phyloP scores from a whole-genome alignment of 1,140 invertebrate species.

The Brachionus calyciflorus region DNA sequence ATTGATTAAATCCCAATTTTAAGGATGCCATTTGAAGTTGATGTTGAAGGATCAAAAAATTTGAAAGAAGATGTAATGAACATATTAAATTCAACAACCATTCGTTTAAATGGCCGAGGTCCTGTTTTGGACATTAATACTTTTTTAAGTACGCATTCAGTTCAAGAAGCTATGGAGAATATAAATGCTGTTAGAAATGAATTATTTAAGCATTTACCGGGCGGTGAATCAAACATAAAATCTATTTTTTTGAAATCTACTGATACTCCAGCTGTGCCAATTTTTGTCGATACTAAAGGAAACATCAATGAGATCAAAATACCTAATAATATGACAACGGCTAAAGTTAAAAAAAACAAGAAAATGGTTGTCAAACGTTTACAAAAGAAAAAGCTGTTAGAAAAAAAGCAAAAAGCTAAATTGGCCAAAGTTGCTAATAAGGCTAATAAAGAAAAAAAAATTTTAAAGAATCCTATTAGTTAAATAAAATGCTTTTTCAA shows the following conservation, averaged over 20 bases:
- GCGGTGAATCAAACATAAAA: conserved; percentile 39
- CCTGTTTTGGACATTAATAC: conserved; percentile 27
- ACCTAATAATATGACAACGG: conserved; percentile 40
- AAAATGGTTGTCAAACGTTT: conserved; percentile 18
- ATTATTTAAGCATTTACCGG: conserved; percentile 29
- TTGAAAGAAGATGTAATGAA: conserved; percentile 28
- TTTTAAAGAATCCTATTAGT: neutral
- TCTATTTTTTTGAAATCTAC: conserved; percentile 37
- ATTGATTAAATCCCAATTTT: neutral
- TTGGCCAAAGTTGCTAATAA: neutral
- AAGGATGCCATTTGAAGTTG: conserved; percentile 41
- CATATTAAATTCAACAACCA: conserved; percentile 29
- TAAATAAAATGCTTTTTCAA: conserved; percentile 1
- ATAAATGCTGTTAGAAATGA: conserved; percentile 14
- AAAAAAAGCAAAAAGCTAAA: neutral
- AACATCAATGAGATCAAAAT: conserved; percentile 14
- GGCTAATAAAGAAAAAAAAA: neutral
- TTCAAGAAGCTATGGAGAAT: conserved; percentile 27
- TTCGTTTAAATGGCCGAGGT: conserved; percentile 15
- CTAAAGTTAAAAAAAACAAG: conserved; percentile 37
- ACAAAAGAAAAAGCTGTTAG: neutral
- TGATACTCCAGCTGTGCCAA: conserved; percentile 3
- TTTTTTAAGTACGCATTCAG: conserved; percentile 27
- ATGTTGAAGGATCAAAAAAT: conserved; percentile 20
- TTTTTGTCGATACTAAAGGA: neutral